Evolutionary conservation across 2,113 vertebrate genomes (phyloP), one percentile per base, ranked within the genome.

Genomic region (Marmota flaviventris): DNA sequence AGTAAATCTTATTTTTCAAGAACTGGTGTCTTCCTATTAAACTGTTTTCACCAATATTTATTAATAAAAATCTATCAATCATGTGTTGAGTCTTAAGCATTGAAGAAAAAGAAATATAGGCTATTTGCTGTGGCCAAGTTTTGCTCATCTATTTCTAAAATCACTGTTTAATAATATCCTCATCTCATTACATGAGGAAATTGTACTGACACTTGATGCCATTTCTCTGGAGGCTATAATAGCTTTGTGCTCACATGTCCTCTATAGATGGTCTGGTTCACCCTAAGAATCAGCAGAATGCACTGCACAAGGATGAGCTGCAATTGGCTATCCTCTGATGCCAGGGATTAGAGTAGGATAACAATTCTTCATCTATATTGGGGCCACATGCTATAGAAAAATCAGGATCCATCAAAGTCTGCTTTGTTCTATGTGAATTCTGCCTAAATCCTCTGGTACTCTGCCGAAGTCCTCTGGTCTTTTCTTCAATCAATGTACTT

Each of bases 401-500:
- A 61, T 69, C 13, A 51, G 45, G 18, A 93, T 25, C 79, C 25
- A 39, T 56, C 25, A 53, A 85, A 72, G 51, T 72, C 42, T 67
- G 53, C 32, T 27, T 76, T 94, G 29, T 91, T 81, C 42, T 82
- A 16, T 25, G 4, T 82, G 17, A 42, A 87, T 48, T 91, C 85
- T 93, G 17, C 27, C 81, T 87, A 81, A 61, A 39, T 81, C 95
- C 24, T 83, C 22, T 45, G 39, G 16, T 69, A 87, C 53, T 91
- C 81, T 93, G 17, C 22, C 81, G 76, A 77, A 61, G 39, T 81
- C 95, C 24, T 83, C 18, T 53, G 48, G 13, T 69, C 14, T 78
- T 97, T 91, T 72, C 29, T 45, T 92, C 17, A 85, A 69, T 45
- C 20, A 81, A 67, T 78, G 13, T 63, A 94, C 48, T 85, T 95